These are phyloP conservation scores for Lophochroa leadbeateri DNA, from an alignment of 2,113 vertebrate genomes.

Conservation along the genomic window DNA sequence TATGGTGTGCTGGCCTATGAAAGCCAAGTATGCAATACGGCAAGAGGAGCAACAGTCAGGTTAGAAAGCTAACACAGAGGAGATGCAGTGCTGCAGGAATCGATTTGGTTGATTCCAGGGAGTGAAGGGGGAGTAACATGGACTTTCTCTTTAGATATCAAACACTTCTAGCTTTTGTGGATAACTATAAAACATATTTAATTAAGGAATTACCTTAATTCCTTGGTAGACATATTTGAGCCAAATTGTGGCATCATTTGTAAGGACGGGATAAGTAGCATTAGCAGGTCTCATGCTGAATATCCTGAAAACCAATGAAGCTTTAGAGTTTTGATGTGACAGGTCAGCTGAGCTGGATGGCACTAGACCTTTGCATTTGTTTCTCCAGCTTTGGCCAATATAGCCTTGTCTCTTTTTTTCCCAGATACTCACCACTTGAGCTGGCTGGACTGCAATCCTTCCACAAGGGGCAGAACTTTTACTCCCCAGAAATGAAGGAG, in stretches of 20 bases:
- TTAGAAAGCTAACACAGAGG: background rate
- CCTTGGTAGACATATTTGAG: background rate
- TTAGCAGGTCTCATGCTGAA: background rate
- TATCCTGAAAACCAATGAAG: background rate
- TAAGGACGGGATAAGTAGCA: background rate
- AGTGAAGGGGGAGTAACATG: background rate
- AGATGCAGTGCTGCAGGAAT: background rate
- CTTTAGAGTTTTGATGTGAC: background rate
- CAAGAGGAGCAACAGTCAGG: background rate
- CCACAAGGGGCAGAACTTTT: background rate
- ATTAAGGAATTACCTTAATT: background rate
- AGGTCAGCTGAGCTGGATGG: background rate
- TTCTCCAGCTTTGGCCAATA: background rate
- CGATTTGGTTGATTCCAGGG: background rate
- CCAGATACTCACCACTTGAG: background rate
- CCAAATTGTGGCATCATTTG: background rate
- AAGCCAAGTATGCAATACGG: rapidly evolving
- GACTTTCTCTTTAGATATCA: background rate
- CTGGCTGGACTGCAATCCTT: background rate
- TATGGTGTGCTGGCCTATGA: background rate
- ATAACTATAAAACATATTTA: background rate
- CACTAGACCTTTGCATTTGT: background rate
- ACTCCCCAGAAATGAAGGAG: background rate
- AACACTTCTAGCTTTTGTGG: background rate
- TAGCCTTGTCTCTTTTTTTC: background rate